These are phyloP conservation scores for Aythya baeri DNA, from an alignment of 2,113 vertebrate species.

Conservation along the genomic window DNA sequence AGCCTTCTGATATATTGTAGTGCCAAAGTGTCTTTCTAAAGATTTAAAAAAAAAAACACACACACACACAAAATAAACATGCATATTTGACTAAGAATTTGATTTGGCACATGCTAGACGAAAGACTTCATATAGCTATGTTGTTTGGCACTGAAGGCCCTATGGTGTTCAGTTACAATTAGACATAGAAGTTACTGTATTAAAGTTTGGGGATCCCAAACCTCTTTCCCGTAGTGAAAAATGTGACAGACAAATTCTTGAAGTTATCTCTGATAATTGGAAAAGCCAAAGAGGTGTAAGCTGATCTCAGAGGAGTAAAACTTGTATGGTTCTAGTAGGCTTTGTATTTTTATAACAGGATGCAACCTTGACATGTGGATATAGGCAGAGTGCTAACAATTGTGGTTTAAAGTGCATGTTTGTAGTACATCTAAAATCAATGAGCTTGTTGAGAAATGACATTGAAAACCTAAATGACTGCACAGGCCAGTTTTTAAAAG, in stretches of 20 bases:
- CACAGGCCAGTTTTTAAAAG: neutral
- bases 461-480: neutral
- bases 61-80: neutral
- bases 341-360: neutral
- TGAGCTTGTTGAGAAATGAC: neutral
- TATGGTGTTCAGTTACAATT: neutral
- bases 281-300: neutral
- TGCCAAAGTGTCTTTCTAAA: neutral
- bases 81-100: neutral
- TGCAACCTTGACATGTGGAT: neutral
- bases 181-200: neutral
- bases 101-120: neutral
- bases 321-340: neutral
- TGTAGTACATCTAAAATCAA: neutral
- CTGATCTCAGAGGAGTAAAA: neutral
- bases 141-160: neutral
- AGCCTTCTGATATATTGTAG: neutral
- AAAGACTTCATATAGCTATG: neutral
- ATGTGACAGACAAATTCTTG: neutral
- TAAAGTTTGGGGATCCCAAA: neutral
- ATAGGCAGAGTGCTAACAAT: neutral
- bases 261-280: neutral
- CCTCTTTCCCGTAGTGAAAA: neutral
- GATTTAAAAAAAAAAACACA: neutral
- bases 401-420: slow-evolving; percentile 13